Percentiles rank a stretch among this genome's conserved stretches.
Conservation (phyloP, 2,888 invertebrate genomes). For the Pollenia labialis region DNA sequence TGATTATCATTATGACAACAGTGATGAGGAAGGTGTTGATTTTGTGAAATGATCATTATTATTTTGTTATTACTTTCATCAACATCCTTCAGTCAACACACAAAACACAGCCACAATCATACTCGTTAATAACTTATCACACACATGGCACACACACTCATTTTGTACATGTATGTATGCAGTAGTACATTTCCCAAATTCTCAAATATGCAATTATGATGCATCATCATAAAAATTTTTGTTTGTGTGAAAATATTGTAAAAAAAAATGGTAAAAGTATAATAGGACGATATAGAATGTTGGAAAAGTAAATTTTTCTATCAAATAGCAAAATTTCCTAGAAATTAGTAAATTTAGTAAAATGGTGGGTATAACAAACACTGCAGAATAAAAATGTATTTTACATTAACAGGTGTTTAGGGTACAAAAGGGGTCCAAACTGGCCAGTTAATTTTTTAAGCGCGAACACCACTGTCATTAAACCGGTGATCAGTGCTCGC, state of each 20-base stretch:
- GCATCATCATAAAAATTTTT: conserved; percentile 14
- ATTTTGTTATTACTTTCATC: conserved; percentile 9
- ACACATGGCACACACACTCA: neutral
- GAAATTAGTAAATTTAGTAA: too few species aligned
- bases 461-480: too few species aligned
- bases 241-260: neutral
- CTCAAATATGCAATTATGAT: conserved; percentile 26
- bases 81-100: neutral
- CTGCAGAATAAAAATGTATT: too few species aligned
- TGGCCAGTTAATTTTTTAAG: too few species aligned
- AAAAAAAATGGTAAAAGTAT: too few species aligned
- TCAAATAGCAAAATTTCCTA: too few species aligned
- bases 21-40: conserved; percentile 25
- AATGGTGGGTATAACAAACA: too few species aligned
- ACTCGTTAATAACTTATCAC: neutral
- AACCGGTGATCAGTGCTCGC: too few species aligned
- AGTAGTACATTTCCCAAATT: conserved; percentile 9
- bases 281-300: too few species aligned
- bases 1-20: conserved; percentile 5
- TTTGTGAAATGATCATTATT: conserved; percentile 19
- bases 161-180: neutral
- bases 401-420: too few species aligned
- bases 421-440: too few species aligned
- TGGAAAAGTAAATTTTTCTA: too few species aligned
- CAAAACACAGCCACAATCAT: neutral